Base-by-base conservation (phyloP, 2,113 vertebrate species). In the Aphyosemion australe region DNA sequence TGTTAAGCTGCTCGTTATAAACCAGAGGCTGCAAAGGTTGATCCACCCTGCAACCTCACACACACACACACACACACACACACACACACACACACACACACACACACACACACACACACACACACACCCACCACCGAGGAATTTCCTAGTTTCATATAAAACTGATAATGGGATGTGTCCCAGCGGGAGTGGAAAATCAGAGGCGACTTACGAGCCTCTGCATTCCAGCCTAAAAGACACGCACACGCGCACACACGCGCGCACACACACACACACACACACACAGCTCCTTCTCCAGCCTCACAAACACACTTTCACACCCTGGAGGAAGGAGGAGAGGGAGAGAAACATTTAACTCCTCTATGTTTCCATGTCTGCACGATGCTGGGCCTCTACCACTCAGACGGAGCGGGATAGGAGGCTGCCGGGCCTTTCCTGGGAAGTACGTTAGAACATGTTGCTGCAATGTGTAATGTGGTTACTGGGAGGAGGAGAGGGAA, bases 151-250 rank as follows among this genome's bases (percentile, higher is more conserved):
- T 90, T 90, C 87, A 80, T 91, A 92, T 93, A 92, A 92, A 92
- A 88, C 83, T 91, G 90, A 92, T 92, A 93, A 93, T 91, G 90
- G 90, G 90, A 91, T 83, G 86, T 87, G 83, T 84, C 91, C 61
- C 91, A 90, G 91, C 90, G 69, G 91, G 92, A 92, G 87, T 84
- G 91, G 92, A 93, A 92, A 92, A 88, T 91, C 88, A 69, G 84
- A 88, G 89, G 90, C 89, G 86, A 88, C 84, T 93, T 92, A 91
- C 74, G 85, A 92, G 89, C 82, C 75, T 89, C 84, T 42, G 77
- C 81, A 84, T 85, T 83, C 87, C 82, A 72, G 37, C 68, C 65
- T 42, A 66, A 48, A 55, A 32, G 50, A 43, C 63, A 61, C 74
- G 51, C 72, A 62, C 68, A 58, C 73, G 65, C 67, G 55, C 65